These are phyloP conservation scores for Cephus pulcher DNA, from an alignment of 2,888 invertebrate genomes.

Conservation along the genomic window DNA sequence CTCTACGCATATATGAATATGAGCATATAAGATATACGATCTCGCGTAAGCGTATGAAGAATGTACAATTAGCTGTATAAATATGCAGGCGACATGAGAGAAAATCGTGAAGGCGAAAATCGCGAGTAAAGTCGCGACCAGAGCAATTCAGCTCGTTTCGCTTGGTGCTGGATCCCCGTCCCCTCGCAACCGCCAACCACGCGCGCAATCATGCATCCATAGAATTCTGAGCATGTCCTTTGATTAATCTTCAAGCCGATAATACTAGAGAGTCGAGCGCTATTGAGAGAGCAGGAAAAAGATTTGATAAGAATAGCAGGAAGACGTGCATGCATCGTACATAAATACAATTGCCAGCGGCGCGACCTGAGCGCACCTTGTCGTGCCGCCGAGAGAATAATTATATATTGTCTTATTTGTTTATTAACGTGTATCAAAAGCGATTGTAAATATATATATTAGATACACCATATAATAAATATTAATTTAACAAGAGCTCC, in stretches of 20 bases:
- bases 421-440: slow-evolving; percentile 51
- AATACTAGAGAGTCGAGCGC: too few relatives aligned
- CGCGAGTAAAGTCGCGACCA: slow-evolving; percentile 37
- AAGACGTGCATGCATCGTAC: background rate
- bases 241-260: too few relatives aligned
- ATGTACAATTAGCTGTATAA: slow-evolving; percentile 44
- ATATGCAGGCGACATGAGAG: slow-evolving; percentile 30
- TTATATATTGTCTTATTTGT: slow-evolving; percentile 48
- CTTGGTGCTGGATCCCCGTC: too few relatives aligned
- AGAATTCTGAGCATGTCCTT: too few relatives aligned
- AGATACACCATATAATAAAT: slow-evolving; percentile 58
- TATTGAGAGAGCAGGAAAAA: too few relatives aligned
- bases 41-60: slow-evolving; percentile 40
- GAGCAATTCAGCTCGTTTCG: too few relatives aligned
- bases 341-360: slow-evolving; percentile 40
- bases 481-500: slow-evolving; percentile 49
- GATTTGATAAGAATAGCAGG: background rate
- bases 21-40: slow-evolving; percentile 36
- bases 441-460: slow-evolving; percentile 60
- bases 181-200: too few relatives aligned
- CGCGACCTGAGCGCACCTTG: slow-evolving; percentile 28
- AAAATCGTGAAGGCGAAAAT: slow-evolving; percentile 25
- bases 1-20: slow-evolving; percentile 37
- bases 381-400: slow-evolving; percentile 39
- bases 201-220: too few relatives aligned